Conservation (phyloP, 35 echinoderm and acorn worm genomes). For the Hemicentrotus pulcherrimus region DNA sequence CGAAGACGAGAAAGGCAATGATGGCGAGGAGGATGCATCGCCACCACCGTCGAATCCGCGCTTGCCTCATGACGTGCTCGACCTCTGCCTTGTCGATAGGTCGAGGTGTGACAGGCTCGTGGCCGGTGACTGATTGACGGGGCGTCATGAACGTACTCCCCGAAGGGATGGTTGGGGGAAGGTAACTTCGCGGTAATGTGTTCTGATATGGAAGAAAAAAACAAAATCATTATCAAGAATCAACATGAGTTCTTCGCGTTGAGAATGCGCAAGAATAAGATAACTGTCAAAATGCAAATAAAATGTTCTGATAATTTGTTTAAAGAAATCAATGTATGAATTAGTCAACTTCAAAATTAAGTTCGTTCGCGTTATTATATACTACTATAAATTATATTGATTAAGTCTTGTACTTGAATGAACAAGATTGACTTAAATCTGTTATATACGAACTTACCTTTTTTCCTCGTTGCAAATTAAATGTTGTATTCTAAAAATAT, state of each 20-base stretch:
- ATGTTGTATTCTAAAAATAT: too few relatives aligned
- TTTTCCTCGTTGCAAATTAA: too few relatives aligned
- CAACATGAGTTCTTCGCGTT: background rate
- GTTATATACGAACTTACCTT: too few relatives aligned
- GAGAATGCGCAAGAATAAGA: background rate
- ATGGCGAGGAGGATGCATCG: slow-evolving; percentile 58
- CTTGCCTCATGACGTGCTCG: slow-evolving; percentile 43
- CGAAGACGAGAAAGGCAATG: slow-evolving; percentile 61
- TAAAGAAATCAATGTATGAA: too few relatives aligned
- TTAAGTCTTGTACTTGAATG: too few relatives aligned
- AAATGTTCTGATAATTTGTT: too few relatives aligned
- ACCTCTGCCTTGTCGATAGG: slow-evolving; percentile 53
- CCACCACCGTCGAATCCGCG: slow-evolving; percentile 62
- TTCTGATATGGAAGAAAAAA: background rate
- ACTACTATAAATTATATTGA: too few relatives aligned
- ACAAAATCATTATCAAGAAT: background rate
- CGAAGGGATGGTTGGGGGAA: slow-evolving; percentile 23
- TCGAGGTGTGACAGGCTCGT: background rate
- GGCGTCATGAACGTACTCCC: slow-evolving; percentile 9
- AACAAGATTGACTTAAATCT: too few relatives aligned
- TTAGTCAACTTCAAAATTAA: too few relatives aligned
- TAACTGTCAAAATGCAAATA: too few relatives aligned
- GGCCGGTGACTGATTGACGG: background rate
- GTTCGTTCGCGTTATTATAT: too few relatives aligned
- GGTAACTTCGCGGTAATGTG: slow-evolving; percentile 45